Evolutionary conservation across 1,140 invertebrate species (phyloP), one percentile per base, ranked within the genome.

Genomic region (Lutraria rhynchaena): DNA sequence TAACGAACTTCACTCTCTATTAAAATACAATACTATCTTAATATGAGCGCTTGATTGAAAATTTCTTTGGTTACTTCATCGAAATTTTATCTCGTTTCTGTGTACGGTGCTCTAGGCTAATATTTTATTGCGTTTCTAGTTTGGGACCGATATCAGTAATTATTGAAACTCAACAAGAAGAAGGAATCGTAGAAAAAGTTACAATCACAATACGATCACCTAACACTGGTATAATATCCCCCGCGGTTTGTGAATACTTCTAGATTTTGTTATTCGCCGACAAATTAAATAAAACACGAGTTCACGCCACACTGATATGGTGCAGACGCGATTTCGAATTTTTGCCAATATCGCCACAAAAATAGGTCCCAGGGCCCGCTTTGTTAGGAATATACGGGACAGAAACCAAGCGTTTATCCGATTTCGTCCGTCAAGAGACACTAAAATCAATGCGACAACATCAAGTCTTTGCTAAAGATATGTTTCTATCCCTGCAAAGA

Each of bases 361-460:
- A 80, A 80, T 80, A 70, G 76, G 76, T 80, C 76, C 76, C 76
- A 55, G 76, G 76, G 76, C 63, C 76, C 76, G 55, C 33, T 41
- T 80, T 63, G 61, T 80, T 80, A 80, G 76, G 67, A 70, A 80
- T 80, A 80, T 80, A 80, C 76, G 76, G 76, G 76, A 58, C 76
- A 80, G 41, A 58, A 70, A 55, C 44, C 60, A 31, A 29, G 22
- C 31, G 22, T 60, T 80, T 80, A 80, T 80, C 76, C 76, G 76
- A 80, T 80, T 80, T 80, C 37, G 51, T 19, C n/a, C 76, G 76
- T 22, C 53, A 70, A 17, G 76, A 70, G 76, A 77, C 55, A 69
- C 65, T 41, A 80, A 80, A 80, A 80, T 80, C 76, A 61, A 80
- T 80, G 76, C 55, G 63, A 67, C 63, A 67, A 67, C 63, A 44